Base-by-base conservation (phyloP, 2,113 vertebrate genomes). In the Nibea albiflora region DNA sequence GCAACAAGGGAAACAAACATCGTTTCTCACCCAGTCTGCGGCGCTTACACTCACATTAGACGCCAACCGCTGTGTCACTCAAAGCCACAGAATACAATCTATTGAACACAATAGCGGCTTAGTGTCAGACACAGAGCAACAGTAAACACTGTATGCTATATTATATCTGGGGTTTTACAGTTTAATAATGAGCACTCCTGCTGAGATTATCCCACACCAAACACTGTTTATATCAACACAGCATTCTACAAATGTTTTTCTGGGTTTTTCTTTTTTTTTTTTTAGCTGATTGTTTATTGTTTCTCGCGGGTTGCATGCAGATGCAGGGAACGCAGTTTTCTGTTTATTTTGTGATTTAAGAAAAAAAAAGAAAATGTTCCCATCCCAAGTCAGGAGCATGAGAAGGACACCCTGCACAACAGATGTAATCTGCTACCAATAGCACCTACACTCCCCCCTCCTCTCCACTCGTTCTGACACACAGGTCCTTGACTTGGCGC, bases 1-100 rank as follows among this genome's bases (percentile, higher is more conserved):
- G 77, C 79, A 89, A 83, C 90, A 80, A 87, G 72, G 80, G 84
- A 90, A 93, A 87, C 89, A 87, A 89, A 90, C 91, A 88, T 85
- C 14, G 62, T 85, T 87, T 84, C 82, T 91, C 82, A 90, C 80
- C 82, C 85, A 72, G 81, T 85, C 88, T 88, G 85, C 35, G 2
- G 70, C 35, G 53, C 80, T 88, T 72, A 71, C 81, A 57, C 84
- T 87, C 86, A 83, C 85, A 85, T 89, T 85, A 89, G 87, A 85
- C 22, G 64, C 81, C 86, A 83, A 85, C 87, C 75, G 46, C 89
- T 78, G 86, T 83, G 88, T 92, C 90, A 89, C 81, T 90, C 88
- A 90, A 66, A 88, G 87, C 85, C 70, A 62, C 79, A 83, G 74
- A 86, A 88, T 49, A 84, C 85, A 86, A 78, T 89, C 76, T 81